Percentiles rank a stretch among this genome's conserved stretches.
Conservation (phyloP, 2,113 vertebrate genomes). For the Picathartes gymnocephalus region DNA sequence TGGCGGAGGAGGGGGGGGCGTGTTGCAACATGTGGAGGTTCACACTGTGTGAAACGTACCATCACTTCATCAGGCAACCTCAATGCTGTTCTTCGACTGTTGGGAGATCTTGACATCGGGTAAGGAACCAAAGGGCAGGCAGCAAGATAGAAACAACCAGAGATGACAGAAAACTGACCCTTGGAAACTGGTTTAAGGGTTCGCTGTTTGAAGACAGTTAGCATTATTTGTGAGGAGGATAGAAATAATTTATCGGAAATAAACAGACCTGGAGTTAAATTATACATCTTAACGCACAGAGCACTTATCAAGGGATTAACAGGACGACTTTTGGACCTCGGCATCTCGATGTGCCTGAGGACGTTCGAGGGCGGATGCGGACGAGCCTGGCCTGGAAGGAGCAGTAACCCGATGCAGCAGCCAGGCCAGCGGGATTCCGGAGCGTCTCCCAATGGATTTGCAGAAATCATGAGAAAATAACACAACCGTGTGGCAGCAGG, state of each 20-base stretch:
- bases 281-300: background rate
- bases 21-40: background rate
- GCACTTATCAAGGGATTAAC: rapidly evolving
- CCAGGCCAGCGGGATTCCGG: rapidly evolving
- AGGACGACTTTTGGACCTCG: background rate
- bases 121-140: background rate
- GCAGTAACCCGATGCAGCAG: rapidly evolving
- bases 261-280: background rate
- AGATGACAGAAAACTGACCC: background rate
- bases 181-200: background rate
- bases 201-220: rapidly evolving
- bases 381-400: too few species aligned
- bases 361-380: rapidly evolving
- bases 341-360: rapidly evolving
- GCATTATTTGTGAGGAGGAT: background rate
- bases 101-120: too few species aligned
- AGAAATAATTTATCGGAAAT: background rate
- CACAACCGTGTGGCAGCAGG: rapidly evolving
- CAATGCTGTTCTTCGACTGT: rapidly evolving
- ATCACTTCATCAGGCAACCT: background rate
- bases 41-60: rapidly evolving
- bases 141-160: background rate
- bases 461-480: rapidly evolving
- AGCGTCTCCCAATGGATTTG: rapidly evolving
- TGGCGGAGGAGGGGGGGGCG: rapidly evolving